Conservation (phyloP, 2,888 invertebrate genomes). For the Copidosoma aretas region DNA sequence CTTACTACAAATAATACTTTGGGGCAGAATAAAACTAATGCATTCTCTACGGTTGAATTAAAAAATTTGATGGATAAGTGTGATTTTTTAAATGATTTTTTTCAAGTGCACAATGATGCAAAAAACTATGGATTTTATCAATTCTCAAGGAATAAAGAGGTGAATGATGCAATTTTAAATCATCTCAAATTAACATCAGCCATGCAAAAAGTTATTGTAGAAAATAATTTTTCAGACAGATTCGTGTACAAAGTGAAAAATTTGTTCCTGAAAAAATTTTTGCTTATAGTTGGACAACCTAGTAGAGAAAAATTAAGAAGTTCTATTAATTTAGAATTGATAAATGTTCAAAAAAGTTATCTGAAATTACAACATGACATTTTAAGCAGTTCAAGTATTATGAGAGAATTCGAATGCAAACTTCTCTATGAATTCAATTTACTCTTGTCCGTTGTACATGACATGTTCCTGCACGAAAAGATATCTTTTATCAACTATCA, state of each 20-base stretch:
- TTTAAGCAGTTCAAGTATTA: constrained; percentile 15
- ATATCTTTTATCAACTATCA: constrained; percentile 44
- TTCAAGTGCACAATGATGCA: not conserved
- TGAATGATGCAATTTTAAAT: constrained; percentile 46
- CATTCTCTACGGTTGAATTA: constrained; percentile 30
- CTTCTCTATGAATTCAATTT: constrained; percentile 41
- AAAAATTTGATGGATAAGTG: constrained; percentile 7
- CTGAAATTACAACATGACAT: constrained; percentile 41
- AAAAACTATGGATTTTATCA: constrained; percentile 41
- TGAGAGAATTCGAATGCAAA: not conserved
- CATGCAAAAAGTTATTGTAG: constrained; percentile 44
- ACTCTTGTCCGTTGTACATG: constrained; percentile 46
- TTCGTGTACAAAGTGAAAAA: constrained; percentile 43
- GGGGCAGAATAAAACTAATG: constrained; percentile 34
- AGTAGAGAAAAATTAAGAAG: constrained; percentile 46
- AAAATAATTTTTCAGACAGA: constrained; percentile 40
- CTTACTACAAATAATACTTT: constrained; percentile 44
- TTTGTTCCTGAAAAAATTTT: constrained; percentile 46
- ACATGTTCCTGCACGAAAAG: constrained; percentile 45
- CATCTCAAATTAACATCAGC: constrained; percentile 46
- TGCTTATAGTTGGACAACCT: constrained; percentile 40
- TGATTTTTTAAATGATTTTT: constrained; percentile 24
- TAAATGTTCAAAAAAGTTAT: constrained; percentile 44
- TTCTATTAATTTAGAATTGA: constrained; percentile 47
- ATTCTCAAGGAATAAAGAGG: constrained; percentile 44